These are phyloP conservation scores for Lanius ludovicianus DNA, from an alignment of 2,113 vertebrate genomes.

Conservation along the genomic window DNA sequence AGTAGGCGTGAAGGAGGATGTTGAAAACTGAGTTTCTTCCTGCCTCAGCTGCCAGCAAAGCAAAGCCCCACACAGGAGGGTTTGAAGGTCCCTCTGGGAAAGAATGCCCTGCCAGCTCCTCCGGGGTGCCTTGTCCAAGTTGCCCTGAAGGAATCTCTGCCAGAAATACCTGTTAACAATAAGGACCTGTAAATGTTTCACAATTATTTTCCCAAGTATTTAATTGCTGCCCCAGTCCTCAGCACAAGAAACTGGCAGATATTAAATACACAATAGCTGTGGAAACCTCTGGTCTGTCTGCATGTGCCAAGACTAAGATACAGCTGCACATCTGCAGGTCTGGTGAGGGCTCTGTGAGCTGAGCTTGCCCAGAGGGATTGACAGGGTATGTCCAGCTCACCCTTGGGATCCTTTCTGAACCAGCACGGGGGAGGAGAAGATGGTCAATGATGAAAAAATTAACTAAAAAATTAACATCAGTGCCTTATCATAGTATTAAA, in stretches of 20 bases:
- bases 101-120: not conserved
- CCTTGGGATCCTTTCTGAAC: not conserved
- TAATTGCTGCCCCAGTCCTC: conserved; percentile 13
- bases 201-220: conserved; percentile 50
- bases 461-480: not conserved
- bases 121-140: conserved; percentile 6
- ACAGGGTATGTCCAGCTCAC: not conserved
- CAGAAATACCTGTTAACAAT: conserved; percentile 68
- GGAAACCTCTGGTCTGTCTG: not conserved
- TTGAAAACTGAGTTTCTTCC: conserved; percentile 29
- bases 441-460: not conserved
- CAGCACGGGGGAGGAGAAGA: not conserved
- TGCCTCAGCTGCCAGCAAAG: not conserved
- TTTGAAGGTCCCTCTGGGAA: conserved; percentile 40
- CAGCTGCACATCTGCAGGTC: not conserved
- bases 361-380: not conserved
- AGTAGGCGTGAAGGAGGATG: conserved; percentile 5
- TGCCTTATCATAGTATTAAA: not conserved
- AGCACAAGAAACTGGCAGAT: not conserved
- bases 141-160: conserved; percentile 33
- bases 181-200: conserved; percentile 57
- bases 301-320: not conserved
- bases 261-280: not conserved
- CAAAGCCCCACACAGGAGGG: conserved; percentile 5
- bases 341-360: not conserved